phyloP scores from a whole-genome alignment of 2,888 invertebrate species.

The Tiphia femorata region DNA sequence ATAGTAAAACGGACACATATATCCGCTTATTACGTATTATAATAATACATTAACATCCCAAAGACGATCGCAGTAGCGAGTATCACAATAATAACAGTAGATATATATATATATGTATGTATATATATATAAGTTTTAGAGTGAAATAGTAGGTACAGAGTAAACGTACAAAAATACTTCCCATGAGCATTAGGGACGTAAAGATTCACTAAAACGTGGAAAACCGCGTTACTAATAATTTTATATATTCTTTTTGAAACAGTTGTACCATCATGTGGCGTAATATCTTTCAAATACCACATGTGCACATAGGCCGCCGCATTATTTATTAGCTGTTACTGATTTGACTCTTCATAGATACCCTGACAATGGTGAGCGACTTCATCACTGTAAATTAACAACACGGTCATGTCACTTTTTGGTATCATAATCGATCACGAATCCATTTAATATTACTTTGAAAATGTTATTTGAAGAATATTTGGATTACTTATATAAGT shows the following conservation, averaged over 20 bases:
- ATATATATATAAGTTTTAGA: conserved; percentile 54
- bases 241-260: conserved; percentile 34
- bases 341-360: conserved; percentile 40
- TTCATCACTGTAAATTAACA: conserved; percentile 32
- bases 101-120: conserved; percentile 33
- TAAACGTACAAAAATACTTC: conserved; percentile 66
- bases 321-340: conserved; percentile 42
- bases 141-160: conserved; percentile 58
- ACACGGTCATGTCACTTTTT: too few relatives aligned
- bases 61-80: conserved; percentile 55
- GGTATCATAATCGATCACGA: conserved; percentile 16
- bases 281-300: conserved; percentile 34
- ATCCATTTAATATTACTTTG: neutral
- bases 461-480: neutral
- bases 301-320: conserved; percentile 46
- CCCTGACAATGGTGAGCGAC: conserved; percentile 41
- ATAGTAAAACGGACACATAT: conserved; percentile 38
- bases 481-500: too few relatives aligned
- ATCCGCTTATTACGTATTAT: conserved; percentile 38
- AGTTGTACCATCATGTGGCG: conserved; percentile 34
- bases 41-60: conserved; percentile 46
- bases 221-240: conserved; percentile 44
- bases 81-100: conserved; percentile 63
- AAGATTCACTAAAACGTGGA: conserved; percentile 52
- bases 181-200: conserved; percentile 52